phyloP scores from a whole-genome alignment of 2,797 vertebrate genomes.

The Sternotherus odoratus region DNA sequence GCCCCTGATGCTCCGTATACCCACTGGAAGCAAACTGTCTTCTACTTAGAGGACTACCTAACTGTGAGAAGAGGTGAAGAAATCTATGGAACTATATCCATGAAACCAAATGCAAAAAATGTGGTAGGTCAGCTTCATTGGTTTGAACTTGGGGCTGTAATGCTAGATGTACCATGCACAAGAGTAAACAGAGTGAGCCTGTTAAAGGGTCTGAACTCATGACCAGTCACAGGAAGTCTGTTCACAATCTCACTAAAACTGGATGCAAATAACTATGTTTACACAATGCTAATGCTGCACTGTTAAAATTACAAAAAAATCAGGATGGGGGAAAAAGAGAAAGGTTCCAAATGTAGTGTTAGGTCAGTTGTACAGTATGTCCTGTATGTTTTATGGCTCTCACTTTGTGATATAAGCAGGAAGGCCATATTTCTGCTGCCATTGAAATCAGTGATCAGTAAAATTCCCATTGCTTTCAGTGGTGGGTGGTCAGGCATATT shows the following conservation, averaged over 20 bases:
- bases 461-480: neutral
- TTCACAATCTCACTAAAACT: neutral
- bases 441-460: conserved; percentile 11
- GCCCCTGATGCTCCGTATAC: conserved; percentile 96
- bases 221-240: neutral
- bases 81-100: conserved; percentile 91
- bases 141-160: neutral
- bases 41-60: conserved; percentile 97
- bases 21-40: conserved; percentile 99
- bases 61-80: conserved; percentile 96
- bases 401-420: neutral
- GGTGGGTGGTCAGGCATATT: neutral
- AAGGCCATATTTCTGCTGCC: neutral
- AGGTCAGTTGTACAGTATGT: neutral
- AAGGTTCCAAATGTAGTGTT: neutral
- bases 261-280: neutral
- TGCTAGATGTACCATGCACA: neutral
- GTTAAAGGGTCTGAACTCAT: neutral
- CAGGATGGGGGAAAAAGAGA: neutral
- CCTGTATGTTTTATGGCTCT: neutral
- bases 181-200: neutral
- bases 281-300: neutral
- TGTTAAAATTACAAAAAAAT: neutral
- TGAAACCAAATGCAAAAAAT: conserved; percentile 98
- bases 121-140: conserved; percentile 84